Conservation (phyloP, 2,888 invertebrate species). For the Sussaba pulchella region DNA sequence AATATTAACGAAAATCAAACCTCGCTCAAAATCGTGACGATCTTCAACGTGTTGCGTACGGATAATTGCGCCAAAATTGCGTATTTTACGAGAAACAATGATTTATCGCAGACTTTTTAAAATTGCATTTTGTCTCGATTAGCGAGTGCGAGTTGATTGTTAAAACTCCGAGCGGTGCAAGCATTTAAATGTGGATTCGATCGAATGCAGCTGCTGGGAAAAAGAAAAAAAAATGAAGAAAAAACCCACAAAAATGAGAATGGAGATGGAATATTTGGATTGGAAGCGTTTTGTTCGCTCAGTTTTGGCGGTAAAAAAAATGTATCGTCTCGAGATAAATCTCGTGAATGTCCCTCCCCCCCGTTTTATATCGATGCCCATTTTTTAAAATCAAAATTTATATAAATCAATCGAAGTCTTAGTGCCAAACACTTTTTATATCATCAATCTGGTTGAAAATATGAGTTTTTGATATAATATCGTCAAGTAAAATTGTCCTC, state of each 20-base stretch:
- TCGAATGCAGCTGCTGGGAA: slow-evolving; percentile 36
- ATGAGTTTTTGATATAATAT: not conserved
- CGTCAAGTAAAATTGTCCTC: too few species aligned
- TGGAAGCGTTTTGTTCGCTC: slow-evolving; percentile 2
- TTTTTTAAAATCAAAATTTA: not conserved
- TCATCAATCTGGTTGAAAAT: not conserved
- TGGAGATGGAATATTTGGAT: too few species aligned
- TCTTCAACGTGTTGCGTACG: slow-evolving; percentile 26
- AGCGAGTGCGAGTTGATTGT: not conserved
- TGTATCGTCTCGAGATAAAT: not conserved
- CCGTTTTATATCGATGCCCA: too few species aligned
- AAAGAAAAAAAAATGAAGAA: slow-evolving; percentile 6
- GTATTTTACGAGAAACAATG: slow-evolving; percentile 24
- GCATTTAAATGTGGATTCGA: slow-evolving; percentile 18
- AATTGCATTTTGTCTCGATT: not conserved
- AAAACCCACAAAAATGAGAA: slow-evolving; percentile 14
- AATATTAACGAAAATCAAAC: slow-evolving; percentile 13
- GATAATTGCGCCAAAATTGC: slow-evolving; percentile 14
- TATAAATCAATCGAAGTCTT: not conserved
- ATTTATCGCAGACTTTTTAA: not conserved
- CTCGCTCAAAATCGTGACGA: slow-evolving; percentile 13
- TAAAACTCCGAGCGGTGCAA: slow-evolving; percentile 9
- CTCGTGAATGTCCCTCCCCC: slow-evolving; percentile 7
- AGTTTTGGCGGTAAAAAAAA: not conserved
- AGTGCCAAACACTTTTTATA: not conserved